Conservation (phyloP, 1,140 invertebrate genomes). For the Drosophila sproati region DNA sequence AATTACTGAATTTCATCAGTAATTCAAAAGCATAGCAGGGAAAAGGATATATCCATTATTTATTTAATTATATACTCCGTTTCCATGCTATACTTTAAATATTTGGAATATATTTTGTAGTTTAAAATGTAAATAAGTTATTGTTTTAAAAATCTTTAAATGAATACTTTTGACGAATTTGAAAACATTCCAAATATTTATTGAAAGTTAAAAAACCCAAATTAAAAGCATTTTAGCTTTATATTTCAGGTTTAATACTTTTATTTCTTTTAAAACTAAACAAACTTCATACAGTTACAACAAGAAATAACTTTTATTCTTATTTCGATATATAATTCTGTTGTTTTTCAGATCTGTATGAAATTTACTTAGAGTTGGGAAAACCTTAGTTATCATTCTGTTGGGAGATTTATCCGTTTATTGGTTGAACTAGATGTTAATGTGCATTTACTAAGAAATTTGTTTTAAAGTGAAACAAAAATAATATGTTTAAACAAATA, state of each 20-base stretch:
- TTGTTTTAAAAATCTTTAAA: background rate
- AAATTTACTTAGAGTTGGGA: slow-evolving; percentile 36
- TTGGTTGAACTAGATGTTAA: background rate
- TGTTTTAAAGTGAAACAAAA: background rate
- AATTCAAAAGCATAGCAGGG: slow-evolving; percentile 12
- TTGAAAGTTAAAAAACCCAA: background rate
- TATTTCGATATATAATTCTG: background rate
- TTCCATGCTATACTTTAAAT: slow-evolving; percentile 2
- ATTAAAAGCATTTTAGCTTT: background rate
- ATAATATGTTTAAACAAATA: background rate
- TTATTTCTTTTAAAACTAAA: slow-evolving; percentile 2
- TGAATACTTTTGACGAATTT: background rate
- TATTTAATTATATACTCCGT: background rate
- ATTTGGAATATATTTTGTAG: slow-evolving; percentile 39
- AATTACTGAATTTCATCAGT: background rate
- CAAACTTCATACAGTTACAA: slow-evolving; percentile 10
- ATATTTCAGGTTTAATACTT: background rate
- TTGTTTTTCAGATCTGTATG: slow-evolving; percentile 16
- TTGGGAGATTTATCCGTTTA: background rate
- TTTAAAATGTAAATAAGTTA: background rate
- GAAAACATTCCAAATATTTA: slow-evolving; percentile 23
- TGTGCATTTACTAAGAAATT: background rate
- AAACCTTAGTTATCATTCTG: slow-evolving; percentile 39
- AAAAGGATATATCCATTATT: slow-evolving; percentile 1
- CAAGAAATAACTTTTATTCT: background rate